These are phyloP conservation scores for Siniperca undulata DNA, from an alignment of 2,797 vertebrate species.

Conservation along the genomic window DNA sequence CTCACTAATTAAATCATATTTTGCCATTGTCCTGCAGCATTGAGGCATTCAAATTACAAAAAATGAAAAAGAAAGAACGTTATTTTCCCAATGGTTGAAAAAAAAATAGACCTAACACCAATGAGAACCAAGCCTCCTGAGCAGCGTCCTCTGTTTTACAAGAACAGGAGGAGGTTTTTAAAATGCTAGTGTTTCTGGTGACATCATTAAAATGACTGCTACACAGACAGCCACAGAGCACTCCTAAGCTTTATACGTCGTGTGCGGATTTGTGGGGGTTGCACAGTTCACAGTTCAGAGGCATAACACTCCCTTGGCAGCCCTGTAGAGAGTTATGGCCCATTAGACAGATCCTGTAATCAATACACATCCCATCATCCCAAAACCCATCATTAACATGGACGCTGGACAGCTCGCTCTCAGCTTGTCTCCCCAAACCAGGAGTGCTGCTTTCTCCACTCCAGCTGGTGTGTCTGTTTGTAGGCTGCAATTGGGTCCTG, in stretches of 20 bases:
- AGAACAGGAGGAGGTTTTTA: constrained; percentile 69
- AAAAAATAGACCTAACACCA: not conserved
- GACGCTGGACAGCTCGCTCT: constrained; percentile 67
- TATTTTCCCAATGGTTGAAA: not conserved
- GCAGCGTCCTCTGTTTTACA: constrained; percentile 59
- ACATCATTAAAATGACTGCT: constrained; percentile 68
- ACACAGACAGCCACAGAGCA: constrained; percentile 65
- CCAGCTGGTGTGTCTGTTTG: constrained; percentile 79
- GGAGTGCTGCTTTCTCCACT: constrained; percentile 69
- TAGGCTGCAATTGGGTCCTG: constrained; percentile 73
- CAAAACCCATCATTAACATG: constrained; percentile 79
- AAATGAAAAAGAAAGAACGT: not conserved
- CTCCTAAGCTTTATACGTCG: constrained; percentile 63
- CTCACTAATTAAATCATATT: constrained; percentile 1
- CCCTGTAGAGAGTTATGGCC: constrained; percentile 78
- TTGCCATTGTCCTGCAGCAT: not conserved
- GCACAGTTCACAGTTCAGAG: constrained; percentile 77
- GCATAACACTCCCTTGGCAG: constrained; percentile 73
- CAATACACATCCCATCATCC: constrained; percentile 79
- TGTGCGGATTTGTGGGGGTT: constrained; percentile 73
- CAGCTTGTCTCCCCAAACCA: constrained; percentile 72
- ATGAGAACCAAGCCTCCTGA: constrained; percentile 32
- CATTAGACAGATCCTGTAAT: constrained; percentile 86
- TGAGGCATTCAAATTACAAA: not conserved
- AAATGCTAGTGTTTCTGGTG: constrained; percentile 60